Conservation (phyloP, 1,140 invertebrate species). For the Penaeus indicus region DNA sequence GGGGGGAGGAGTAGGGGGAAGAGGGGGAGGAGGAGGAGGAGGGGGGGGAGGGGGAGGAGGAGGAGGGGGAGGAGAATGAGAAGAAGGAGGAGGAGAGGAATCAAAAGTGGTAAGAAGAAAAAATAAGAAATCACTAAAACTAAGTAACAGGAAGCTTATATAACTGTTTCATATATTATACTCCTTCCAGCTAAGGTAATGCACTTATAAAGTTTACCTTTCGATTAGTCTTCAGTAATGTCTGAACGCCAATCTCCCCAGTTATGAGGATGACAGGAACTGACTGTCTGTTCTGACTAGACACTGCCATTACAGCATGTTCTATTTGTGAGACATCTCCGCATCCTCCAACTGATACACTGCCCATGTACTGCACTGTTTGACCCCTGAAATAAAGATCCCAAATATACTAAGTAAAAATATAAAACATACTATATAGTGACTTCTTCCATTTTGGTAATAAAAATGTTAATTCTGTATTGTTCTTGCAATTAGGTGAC, state of each 20-base stretch:
- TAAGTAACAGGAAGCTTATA: not conserved
- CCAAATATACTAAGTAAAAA: no score
- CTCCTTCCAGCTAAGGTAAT: not conserved
- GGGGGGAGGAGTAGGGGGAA: no score
- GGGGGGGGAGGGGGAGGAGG: no score
- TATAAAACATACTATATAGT: no score
- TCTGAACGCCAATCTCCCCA: conserved; percentile 73
- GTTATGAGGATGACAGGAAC: conserved; percentile 73
- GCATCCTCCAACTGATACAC: conserved; percentile 60
- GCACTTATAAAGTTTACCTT: conserved; percentile 67
- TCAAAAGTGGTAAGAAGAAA: no score
- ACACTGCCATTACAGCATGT: conserved; percentile 71
- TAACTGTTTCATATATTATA: not conserved
- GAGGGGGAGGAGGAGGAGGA: no score
- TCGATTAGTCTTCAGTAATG: conserved; percentile 69
- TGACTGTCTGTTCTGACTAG: conserved; percentile 68
- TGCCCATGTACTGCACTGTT: conserved; percentile 45
- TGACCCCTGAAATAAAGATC: conserved; percentile 37
- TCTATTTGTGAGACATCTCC: conserved; percentile 76
- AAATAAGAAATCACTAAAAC: not conserved
- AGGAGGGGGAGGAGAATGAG: no score
- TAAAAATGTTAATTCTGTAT: no score
- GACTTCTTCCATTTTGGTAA: no score
- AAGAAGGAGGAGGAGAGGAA: no score
- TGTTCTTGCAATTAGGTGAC: no score